phyloP scores from a whole-genome alignment of 2,888 invertebrate species.

The Cecidostiba fungosa region DNA sequence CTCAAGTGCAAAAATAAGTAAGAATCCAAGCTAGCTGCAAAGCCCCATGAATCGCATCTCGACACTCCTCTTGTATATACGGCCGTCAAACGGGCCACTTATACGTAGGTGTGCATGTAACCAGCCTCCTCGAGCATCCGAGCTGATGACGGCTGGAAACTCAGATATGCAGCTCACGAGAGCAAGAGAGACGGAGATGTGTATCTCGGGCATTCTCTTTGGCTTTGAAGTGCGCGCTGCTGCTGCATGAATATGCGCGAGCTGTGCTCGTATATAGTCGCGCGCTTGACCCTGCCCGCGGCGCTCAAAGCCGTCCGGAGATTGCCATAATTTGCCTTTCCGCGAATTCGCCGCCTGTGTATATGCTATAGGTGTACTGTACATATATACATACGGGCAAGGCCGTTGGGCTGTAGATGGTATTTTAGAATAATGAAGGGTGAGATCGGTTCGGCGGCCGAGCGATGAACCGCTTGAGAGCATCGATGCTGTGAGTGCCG shows the following conservation, averaged over 20 bases:
- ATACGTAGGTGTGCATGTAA: background rate
- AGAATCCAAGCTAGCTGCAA: background rate
- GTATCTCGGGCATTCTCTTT: conserved; percentile 20
- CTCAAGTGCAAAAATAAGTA: background rate
- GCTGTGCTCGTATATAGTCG: background rate
- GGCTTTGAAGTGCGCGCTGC: conserved; percentile 26
- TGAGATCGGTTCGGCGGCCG: background rate
- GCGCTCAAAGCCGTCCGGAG: conserved; percentile 18
- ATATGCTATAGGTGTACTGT: background rate
- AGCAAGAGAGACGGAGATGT: background rate
- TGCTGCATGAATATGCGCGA: conserved; percentile 18
- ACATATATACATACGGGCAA: background rate
- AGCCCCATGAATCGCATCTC: background rate
- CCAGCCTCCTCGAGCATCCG: background rate
- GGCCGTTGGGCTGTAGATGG: background rate
- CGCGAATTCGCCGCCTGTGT: background rate
- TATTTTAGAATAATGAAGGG: background rate
- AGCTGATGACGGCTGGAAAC: background rate
- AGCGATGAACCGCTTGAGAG: background rate
- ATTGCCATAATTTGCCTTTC: conserved; percentile 49
- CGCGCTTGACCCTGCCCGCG: conserved; percentile 14
- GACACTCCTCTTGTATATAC: background rate
- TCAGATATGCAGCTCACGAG: background rate
- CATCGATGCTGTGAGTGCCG: background rate
- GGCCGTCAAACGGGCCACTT: background rate